Evolutionary conservation across 2,888 invertebrate species (phyloP).

Genomic region (Encarsia formosa): DNA sequence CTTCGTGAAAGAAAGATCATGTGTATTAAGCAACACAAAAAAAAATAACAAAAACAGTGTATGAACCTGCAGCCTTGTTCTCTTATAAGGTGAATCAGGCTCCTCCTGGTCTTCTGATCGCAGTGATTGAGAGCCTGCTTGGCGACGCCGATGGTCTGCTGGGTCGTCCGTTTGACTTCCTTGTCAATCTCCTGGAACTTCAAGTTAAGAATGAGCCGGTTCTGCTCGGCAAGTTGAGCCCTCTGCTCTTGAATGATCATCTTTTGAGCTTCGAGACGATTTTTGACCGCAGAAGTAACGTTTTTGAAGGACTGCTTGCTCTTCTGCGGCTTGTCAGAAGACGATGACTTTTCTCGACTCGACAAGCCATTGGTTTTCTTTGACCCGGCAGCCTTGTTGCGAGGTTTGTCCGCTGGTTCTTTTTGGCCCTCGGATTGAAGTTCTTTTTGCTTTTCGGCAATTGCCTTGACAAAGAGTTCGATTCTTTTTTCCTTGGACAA

Average conservation of each 20-base stretch:
- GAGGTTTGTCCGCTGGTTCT: conserved; percentile 1
- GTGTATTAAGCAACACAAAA: too few relatives aligned
- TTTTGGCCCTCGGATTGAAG: neutral
- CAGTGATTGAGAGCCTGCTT: conserved; percentile 57
- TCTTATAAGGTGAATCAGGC: conserved; percentile 41
- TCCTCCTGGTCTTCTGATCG: conserved; percentile 37
- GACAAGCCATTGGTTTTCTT: conserved; percentile 12
- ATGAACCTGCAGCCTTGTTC: conserved; percentile 35
- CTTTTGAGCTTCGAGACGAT: conserved; percentile 60
- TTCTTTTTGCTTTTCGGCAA: conserved; percentile 39
- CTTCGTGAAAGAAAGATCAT: too few relatives aligned
- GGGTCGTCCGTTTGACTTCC: conserved; percentile 52
- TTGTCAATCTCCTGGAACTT: conserved; percentile 67
- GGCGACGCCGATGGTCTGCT: conserved; percentile 57
- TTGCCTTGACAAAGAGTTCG: conserved; percentile 41
- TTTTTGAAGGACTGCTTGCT: conserved; percentile 21
- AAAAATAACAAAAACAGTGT: neutral
- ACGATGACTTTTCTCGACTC: neutral
- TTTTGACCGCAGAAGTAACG: neutral
- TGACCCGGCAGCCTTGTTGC: conserved; percentile 2
- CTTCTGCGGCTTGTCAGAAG: conserved; percentile 2
- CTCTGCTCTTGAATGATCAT: conserved; percentile 70
- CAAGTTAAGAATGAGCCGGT: conserved; percentile 68
- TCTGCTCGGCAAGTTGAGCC: conserved; percentile 67
- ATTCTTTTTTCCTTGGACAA: too few relatives aligned